phyloP scores from a whole-genome alignment of 2,113 vertebrate genomes.

The Odontophorus gujanensis region DNA sequence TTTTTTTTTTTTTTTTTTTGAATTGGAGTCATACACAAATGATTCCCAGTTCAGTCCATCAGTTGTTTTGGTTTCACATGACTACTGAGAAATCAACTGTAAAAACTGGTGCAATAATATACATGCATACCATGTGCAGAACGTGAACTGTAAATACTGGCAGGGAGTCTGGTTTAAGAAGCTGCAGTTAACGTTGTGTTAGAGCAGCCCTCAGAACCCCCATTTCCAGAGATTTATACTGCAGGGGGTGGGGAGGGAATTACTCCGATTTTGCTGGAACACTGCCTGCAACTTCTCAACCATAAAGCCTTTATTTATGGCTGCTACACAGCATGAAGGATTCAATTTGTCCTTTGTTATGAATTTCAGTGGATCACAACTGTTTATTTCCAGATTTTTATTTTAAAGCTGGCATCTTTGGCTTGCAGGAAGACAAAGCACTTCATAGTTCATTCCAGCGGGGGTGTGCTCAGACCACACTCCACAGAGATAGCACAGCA shows the following conservation, averaged over 20 bases:
- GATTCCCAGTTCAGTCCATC: constrained; percentile 40
- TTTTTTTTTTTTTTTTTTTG: background rate
- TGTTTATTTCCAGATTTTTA: constrained; percentile 54
- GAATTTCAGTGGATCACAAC: constrained; percentile 69
- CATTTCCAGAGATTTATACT: constrained; percentile 54
- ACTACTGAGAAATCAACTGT: constrained; percentile 70
- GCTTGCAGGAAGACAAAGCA: background rate
- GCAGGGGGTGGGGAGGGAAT: constrained; percentile 28
- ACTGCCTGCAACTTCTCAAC: constrained; percentile 59
- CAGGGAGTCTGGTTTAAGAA: constrained; percentile 60
- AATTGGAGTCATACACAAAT: constrained; percentile 13
- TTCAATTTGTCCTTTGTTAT: constrained; percentile 73
- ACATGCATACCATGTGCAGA: constrained; percentile 49
- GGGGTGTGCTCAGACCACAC: background rate
- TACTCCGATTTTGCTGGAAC: constrained; percentile 67
- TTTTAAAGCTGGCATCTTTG: background rate
- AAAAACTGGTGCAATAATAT: constrained; percentile 41
- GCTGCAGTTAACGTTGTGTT: constrained; percentile 57
- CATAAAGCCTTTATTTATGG: constrained; percentile 73
- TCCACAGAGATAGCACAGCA: background rate
- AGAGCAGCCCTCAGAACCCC: constrained; percentile 56
- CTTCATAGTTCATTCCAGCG: background rate
- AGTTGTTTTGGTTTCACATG: constrained; percentile 69
- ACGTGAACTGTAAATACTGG: constrained; percentile 60
- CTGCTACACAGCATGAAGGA: constrained; percentile 58